These are phyloP conservation scores for Trissoscelio sp. DNA, from an alignment of 2,888 invertebrate genomes.

Conservation along the genomic window DNA sequence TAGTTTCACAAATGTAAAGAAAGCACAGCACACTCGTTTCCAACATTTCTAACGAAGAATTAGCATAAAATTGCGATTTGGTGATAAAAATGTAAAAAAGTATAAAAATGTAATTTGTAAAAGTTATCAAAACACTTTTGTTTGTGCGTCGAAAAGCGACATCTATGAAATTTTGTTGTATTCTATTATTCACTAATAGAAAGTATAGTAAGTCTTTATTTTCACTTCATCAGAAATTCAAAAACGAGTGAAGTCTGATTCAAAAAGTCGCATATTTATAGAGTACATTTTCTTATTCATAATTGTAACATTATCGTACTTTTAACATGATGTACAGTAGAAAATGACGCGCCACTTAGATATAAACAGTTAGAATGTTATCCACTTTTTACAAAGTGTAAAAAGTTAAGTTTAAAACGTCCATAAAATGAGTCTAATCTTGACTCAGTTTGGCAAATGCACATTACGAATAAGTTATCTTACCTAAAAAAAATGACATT, in stretches of 20 bases:
- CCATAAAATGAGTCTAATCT: conserved; percentile 23
- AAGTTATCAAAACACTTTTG: conserved; percentile 44
- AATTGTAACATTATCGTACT: conserved; percentile 24
- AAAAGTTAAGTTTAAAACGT: conserved; percentile 16
- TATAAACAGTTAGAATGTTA: conserved; percentile 20
- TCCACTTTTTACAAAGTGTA: conserved; percentile 30
- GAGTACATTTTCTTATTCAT: conserved; percentile 20
- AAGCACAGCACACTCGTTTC: conserved; percentile 16
- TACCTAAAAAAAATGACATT: background rate
- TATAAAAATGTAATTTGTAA: conserved; percentile 30
- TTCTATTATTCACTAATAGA: too few species aligned
- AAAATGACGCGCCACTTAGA: background rate
- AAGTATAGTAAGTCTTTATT: too few species aligned
- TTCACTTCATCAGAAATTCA: conserved; percentile 4
- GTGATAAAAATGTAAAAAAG: conserved; percentile 30
- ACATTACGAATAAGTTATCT: conserved; percentile 6
- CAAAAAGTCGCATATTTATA: conserved; percentile 24
- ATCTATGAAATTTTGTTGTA: too few species aligned
- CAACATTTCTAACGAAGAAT: conserved; percentile 7
- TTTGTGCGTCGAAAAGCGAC: too few species aligned
- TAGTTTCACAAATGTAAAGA: background rate
- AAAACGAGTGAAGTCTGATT: conserved; percentile 23
- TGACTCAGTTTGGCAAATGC: conserved; percentile 22
- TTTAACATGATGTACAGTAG: conserved; percentile 26
- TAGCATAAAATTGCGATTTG: background rate